phyloP scores from a whole-genome alignment of 2,888 invertebrate genomes.

The Cryptosula pallasiana region DNA sequence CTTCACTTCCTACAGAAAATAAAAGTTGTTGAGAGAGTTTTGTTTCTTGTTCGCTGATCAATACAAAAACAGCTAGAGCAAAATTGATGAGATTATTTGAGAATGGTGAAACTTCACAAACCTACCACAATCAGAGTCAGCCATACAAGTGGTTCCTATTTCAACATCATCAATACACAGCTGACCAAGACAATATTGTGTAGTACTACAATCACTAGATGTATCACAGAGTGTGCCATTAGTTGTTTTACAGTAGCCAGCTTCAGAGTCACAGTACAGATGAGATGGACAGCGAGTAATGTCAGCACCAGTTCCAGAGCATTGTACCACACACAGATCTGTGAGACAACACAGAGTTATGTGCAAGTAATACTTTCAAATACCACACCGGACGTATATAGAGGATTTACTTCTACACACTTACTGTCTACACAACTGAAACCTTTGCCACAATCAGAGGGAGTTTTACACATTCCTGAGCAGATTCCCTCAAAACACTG shows the following conservation, averaged over 20 bases:
- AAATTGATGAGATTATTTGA: no score
- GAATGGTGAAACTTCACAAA: background rate
- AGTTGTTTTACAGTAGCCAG: slow-evolving; percentile 1
- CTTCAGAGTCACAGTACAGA: background rate
- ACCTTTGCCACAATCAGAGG: background rate
- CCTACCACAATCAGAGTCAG: background rate
- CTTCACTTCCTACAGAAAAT: background rate
- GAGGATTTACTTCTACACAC: background rate
- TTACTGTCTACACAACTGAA: background rate
- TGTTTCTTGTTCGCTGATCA: no score
- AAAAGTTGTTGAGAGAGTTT: no score
- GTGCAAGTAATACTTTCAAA: background rate
- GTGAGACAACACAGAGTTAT: background rate
- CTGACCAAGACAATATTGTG: background rate
- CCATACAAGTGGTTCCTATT: background rate
- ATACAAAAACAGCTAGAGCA: no score
- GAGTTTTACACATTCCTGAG: background rate
- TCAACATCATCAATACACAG: background rate
- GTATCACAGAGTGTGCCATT: background rate
- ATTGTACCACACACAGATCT: background rate
- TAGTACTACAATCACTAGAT: background rate
- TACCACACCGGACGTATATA: background rate
- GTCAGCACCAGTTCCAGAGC: background rate
- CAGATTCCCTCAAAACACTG: background rate
- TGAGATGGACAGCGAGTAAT: background rate